phyloP scores from a whole-genome alignment of 2,797 vertebrate species.

The Pyrocephalus nanus region DNA sequence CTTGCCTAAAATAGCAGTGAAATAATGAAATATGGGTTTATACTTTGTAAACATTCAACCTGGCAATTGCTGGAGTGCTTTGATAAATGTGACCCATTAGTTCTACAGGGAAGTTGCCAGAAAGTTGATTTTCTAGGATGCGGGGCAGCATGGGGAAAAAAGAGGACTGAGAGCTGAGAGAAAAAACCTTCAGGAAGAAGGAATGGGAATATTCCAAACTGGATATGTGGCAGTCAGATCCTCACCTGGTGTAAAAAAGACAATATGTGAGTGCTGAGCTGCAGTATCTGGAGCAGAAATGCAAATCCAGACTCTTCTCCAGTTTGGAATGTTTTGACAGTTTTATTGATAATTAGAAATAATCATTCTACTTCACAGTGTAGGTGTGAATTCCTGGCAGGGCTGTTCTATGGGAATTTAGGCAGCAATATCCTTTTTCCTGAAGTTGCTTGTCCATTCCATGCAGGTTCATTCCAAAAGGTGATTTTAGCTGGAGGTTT shows the following conservation, averaged over 20 bases:
- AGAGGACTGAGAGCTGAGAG: not conserved
- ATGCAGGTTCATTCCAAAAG: too few relatives aligned
- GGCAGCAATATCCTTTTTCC: not conserved
- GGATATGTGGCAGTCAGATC: accelerated
- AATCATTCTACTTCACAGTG: accelerated
- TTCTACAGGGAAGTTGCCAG: not conserved
- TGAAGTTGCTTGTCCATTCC: too few relatives aligned
- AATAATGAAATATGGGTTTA: not conserved
- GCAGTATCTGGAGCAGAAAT: not conserved
- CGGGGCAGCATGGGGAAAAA: not conserved
- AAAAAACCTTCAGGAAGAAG: not conserved
- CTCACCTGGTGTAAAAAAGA: not conserved
- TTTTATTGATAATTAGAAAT: not conserved
- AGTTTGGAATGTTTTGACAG: not conserved
- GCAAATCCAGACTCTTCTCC: not conserved
- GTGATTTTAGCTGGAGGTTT: not conserved
- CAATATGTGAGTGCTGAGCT: not conserved
- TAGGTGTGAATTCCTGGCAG: not conserved
- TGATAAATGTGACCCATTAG: not conserved
- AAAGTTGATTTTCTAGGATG: accelerated
- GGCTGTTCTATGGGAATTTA: not conserved
- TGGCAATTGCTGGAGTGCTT: not conserved
- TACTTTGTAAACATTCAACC: not conserved
- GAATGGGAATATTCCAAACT: not conserved
- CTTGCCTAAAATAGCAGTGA: not conserved